phyloP scores from a whole-genome alignment of 2,113 vertebrate genomes.

The Jacana jacana region DNA sequence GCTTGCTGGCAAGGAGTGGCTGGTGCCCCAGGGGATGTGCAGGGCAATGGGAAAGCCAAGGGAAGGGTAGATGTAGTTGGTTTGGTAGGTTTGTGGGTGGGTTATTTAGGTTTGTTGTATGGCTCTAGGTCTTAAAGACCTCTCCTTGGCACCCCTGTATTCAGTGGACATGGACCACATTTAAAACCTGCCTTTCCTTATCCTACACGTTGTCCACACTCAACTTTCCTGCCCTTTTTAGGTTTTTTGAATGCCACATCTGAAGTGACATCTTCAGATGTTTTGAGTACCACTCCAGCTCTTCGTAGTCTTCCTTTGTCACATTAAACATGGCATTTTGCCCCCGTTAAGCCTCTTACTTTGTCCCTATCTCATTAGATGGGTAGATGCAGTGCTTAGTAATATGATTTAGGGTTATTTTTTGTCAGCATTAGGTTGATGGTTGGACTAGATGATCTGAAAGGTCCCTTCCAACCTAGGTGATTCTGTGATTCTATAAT shows the following conservation, averaged over 20 bases:
- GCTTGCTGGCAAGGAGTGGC: not conserved
- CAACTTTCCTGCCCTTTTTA: not conserved
- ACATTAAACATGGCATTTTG: not conserved
- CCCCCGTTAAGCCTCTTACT: not conserved
- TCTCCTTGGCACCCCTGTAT: not conserved
- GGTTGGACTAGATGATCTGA: too few species aligned
- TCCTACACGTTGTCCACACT: accelerated
- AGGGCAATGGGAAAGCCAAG: not conserved
- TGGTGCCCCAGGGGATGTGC: not conserved
- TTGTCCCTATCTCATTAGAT: not conserved
- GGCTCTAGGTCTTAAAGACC: not conserved
- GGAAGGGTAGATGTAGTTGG: not conserved
- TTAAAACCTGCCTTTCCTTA: not conserved
- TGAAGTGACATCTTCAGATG: not conserved
- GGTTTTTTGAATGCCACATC: not conserved
- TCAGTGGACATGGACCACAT: not conserved
- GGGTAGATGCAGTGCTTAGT: too few species aligned
- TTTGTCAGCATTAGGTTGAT: too few species aligned
- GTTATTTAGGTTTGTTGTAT: not conserved
- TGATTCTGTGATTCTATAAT: not conserved
- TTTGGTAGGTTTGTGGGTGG: not conserved
- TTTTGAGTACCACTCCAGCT: not conserved
- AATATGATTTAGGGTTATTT: too few species aligned
- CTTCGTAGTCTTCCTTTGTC: not conserved
- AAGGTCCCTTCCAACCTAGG: too few species aligned